Base-by-base conservation (phyloP, 2,888 invertebrate genomes). In the Lasioglossum pauxillum region DNA sequence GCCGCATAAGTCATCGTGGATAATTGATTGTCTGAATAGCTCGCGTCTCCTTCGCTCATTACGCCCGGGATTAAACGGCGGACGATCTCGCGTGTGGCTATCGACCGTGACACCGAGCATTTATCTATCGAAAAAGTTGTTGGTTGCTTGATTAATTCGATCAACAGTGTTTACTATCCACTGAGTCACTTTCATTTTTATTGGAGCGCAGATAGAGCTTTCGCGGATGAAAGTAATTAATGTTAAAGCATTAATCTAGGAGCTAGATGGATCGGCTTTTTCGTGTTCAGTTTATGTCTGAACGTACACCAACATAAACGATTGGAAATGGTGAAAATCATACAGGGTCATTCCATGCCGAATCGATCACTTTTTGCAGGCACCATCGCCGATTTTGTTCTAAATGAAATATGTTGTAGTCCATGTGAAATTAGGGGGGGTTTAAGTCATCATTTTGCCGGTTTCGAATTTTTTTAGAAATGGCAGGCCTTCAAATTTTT, bases 1-100 rank as follows among this genome's bases (percentile, higher is more conserved):
- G 31, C 38, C n/a, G 60, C 31, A 16, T 41, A 41, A 82, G 72
- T 82, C 64, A 60, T 57, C 64, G 49, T 23, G 12, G 83, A 74
- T 82, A 75, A 80, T 75, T 67, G 80, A 80, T 80, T 75, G 53
- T 53, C 27, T 12, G 69, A 49, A 53, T 75, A 69, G 41, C 67
- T 38, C 41, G 38, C 53, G 75, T 31, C 53, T 53, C 41, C 23
- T 53, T 23, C 23, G n/a, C 75, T 75, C 31, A 31, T 69, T 53
- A 35, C 14, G 31, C 23, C 7, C 16, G 41, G 41, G 53, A 53
- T 69, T 69, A 31, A 69, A 69, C 35, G 38, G 8, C 31, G 49
- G 5, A 23, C 35, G 49, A 1, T 31, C 31, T 44, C 8, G 71
- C 27, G 57, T 10, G 46, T 31, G 12, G 44, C n/a, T 64, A 7